Evolutionary conservation across 2,113 vertebrate genomes (phyloP).

Genomic region (Myodes glareolus): DNA sequence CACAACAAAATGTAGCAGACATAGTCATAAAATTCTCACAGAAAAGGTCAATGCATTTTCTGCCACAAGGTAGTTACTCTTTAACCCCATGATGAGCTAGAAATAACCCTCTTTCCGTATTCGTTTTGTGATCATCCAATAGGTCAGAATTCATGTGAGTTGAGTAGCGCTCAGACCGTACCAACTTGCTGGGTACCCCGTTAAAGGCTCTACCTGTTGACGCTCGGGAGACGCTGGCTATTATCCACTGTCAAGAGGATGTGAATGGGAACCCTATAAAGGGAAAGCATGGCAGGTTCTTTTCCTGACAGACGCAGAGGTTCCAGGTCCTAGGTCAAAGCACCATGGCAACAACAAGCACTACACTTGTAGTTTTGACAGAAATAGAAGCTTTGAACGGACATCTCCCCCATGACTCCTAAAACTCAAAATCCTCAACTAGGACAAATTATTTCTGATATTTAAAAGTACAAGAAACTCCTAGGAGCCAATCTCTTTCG

Average conservation of each 20-base stretch:
- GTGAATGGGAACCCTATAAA: not conserved
- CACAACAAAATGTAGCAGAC: not conserved
- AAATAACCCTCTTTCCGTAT: not conserved
- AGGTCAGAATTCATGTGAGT: not conserved
- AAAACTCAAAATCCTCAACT: not conserved
- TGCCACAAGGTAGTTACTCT: conserved; percentile 13
- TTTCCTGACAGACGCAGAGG: not conserved
- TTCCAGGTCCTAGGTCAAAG: not conserved
- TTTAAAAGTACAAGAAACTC: conserved; percentile 31
- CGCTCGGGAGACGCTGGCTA: not conserved
- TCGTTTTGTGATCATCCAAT: not conserved
- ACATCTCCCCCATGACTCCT: not conserved
- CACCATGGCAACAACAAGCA: not conserved
- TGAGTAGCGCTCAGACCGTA: not conserved
- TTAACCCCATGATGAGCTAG: not conserved
- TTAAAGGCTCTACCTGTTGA: not conserved
- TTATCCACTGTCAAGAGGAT: not conserved
- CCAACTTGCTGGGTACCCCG: not conserved
- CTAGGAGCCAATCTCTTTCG: conserved; percentile 5
- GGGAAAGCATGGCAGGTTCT: not conserved
- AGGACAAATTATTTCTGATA: conserved; percentile 28
- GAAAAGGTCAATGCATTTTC: conserved; percentile 46
- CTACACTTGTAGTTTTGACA: not conserved
- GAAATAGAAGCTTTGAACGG: conserved; percentile 27
- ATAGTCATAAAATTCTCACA: not conserved